A percentile compares a stretch with the other conserved stretches of the same genome.
phyloP scores from a whole-genome alignment of 2,888 invertebrate species.

The Polymixis flavicincta region DNA sequence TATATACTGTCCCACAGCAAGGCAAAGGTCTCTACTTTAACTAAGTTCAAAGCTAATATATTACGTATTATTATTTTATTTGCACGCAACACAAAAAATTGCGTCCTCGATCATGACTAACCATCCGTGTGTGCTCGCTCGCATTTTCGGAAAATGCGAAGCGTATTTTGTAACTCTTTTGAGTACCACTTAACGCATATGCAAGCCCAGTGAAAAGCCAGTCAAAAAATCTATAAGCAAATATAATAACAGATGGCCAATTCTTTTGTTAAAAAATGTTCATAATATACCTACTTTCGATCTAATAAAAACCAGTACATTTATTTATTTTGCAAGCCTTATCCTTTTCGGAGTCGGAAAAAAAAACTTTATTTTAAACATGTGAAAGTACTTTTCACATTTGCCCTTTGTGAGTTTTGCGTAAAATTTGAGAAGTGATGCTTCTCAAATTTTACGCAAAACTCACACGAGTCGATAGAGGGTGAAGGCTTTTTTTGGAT shows the following conservation, averaged over 20 bases:
- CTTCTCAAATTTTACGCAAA: too few relatives aligned
- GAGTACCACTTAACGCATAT: slow-evolving; percentile 35
- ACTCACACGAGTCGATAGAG: too few relatives aligned
- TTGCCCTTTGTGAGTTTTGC: background rate
- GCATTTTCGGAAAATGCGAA: slow-evolving; percentile 34
- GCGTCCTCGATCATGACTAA: background rate
- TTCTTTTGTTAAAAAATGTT: background rate
- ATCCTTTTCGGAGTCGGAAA: background rate
- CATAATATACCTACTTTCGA: background rate
- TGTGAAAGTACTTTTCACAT: background rate
- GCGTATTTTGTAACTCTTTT: slow-evolving; percentile 26
- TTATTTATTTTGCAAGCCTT: background rate
- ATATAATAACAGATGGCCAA: background rate
- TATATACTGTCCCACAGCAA: too few relatives aligned
- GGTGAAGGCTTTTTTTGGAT: too few relatives aligned
- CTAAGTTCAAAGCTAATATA: background rate
- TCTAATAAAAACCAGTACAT: background rate
- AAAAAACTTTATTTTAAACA: background rate
- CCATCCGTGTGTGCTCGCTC: background rate
- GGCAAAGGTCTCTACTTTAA: too few relatives aligned
- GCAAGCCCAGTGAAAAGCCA: background rate
- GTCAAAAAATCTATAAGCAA: background rate
- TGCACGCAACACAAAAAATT: slow-evolving; percentile 12
- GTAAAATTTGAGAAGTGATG: too few relatives aligned
- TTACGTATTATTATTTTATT: background rate